These are phyloP conservation scores for Lasioglossum figueresi DNA, from an alignment of 2,888 invertebrate species.

Conservation along the genomic window DNA sequence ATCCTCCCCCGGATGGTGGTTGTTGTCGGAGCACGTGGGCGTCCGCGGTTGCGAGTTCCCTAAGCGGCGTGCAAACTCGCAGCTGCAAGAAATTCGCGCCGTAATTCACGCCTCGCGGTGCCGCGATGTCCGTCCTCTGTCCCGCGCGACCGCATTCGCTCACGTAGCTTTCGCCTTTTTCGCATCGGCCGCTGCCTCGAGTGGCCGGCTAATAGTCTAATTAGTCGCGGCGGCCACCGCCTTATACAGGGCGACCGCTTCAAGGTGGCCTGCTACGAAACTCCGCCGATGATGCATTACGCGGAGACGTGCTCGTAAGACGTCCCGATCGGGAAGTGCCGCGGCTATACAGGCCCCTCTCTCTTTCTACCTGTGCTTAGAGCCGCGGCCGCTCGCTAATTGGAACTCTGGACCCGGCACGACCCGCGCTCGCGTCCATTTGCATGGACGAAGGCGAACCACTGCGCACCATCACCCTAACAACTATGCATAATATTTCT, in stretches of 20 bases:
- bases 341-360: neutral
- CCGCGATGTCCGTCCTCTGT: constrained; percentile 39
- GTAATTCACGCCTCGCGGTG: constrained; percentile 72
- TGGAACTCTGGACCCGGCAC: neutral
- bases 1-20: constrained; percentile 46
- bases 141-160: constrained; percentile 61
- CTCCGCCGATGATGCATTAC: constrained; percentile 46
- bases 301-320: constrained; percentile 29
- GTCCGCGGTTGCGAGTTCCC: constrained; percentile 17
- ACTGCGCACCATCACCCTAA: neutral
- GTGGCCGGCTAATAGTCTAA: constrained; percentile 72
- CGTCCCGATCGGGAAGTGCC: constrained; percentile 26
- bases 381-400: constrained; percentile 23
- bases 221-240: constrained; percentile 59
- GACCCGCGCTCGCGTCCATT: neutral
- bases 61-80: constrained; percentile 18
- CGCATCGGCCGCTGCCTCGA: constrained; percentile 32
- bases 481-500: neutral
- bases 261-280: constrained; percentile 50
- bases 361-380: neutral
- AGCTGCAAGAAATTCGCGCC: constrained; percentile 63
- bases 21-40: constrained; percentile 45
- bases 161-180: constrained; percentile 66
- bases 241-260: constrained; percentile 57
- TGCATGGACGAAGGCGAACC: constrained; percentile 5